These are phyloP conservation scores for Actenoides lindsayi DNA, from an alignment of 2,113 vertebrate genomes.

Conservation along the genomic window DNA sequence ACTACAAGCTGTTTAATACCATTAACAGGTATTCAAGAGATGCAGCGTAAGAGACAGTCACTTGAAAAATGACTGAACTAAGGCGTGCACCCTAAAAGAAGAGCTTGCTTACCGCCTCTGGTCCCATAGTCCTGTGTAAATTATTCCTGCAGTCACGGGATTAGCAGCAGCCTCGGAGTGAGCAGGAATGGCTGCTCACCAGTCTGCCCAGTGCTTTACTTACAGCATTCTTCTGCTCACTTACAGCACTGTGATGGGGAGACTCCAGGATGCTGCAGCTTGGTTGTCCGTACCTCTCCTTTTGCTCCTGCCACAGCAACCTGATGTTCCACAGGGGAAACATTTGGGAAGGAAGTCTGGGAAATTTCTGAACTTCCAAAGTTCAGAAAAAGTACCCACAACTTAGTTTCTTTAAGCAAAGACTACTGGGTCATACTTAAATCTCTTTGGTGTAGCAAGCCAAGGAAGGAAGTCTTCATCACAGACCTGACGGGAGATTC, in stretches of 20 bases:
- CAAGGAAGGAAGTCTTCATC: not conserved
- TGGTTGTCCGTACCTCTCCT: not conserved
- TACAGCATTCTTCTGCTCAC: not conserved
- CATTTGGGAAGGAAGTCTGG: not conserved
- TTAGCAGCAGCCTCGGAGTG: rapidly evolving
- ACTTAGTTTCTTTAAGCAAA: not conserved
- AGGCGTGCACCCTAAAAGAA: rapidly evolving
- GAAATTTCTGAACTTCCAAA: not conserved
- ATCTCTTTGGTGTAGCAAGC: not conserved
- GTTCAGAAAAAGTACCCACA: not conserved
- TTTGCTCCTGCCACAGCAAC: not conserved
- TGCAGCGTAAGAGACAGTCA: not conserved
- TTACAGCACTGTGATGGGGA: not conserved
- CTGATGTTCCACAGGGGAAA: rapidly evolving
- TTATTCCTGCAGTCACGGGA: not conserved
- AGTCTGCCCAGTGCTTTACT: not conserved
- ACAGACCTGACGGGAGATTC: not conserved
- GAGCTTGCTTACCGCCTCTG: not conserved
- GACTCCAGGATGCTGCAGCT: not conserved
- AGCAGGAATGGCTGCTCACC: not conserved
- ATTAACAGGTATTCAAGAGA: not conserved
- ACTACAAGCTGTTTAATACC: not conserved
- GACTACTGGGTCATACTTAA: not conserved
- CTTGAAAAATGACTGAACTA: not conserved
- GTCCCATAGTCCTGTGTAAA: rapidly evolving